Percentiles rank a stretch among this genome's conserved stretches.
Conservation (phyloP, 2,888 invertebrate species). For the Nemurella pictetii region DNA sequence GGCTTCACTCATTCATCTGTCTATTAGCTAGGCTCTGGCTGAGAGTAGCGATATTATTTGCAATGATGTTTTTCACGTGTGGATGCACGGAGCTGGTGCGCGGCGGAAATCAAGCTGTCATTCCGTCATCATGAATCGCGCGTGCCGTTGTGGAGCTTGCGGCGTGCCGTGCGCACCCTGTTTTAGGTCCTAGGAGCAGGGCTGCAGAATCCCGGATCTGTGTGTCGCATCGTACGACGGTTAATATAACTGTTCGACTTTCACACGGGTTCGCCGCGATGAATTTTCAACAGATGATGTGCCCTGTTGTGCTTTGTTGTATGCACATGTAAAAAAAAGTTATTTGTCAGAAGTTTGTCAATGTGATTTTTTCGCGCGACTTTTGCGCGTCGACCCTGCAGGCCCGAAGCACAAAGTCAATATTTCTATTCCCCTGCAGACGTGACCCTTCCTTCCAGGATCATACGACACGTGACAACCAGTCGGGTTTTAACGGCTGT, state of each 20-base stretch:
- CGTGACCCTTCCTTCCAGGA: no score
- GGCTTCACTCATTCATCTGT: background rate
- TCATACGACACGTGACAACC: background rate
- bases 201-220: no score
- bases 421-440: background rate
- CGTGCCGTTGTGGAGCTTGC: no score
- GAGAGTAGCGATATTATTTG: background rate
- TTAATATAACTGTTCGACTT: background rate
- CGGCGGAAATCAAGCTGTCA: slow-evolving; percentile 14
- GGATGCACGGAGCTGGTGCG: background rate
- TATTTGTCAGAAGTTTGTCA: background rate
- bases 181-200: no score
- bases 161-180: no score
- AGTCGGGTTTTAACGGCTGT: background rate
- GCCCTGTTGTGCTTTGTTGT: background rate
- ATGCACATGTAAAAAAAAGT: background rate
- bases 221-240: no score
- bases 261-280: background rate
- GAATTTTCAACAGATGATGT: background rate
- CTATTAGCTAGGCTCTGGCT: background rate
- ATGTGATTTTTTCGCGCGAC: background rate
- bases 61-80: slow-evolving; percentile 17
- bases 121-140: background rate
- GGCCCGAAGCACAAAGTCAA: background rate
- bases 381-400: no score